Evolutionary conservation across 2,888 invertebrate species (phyloP).

Genomic region (Ferrisia virgata): DNA sequence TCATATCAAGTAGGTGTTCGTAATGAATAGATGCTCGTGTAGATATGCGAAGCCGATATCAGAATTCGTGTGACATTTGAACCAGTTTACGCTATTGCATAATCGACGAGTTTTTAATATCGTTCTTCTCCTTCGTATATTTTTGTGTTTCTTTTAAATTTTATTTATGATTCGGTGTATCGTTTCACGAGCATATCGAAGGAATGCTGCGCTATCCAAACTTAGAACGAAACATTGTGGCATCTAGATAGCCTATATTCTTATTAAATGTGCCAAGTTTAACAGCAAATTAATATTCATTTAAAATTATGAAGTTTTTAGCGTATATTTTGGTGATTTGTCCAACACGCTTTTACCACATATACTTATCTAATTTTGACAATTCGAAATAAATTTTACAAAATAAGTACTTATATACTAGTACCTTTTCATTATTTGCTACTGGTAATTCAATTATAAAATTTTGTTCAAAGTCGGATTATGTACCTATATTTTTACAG

Average conservation of each 20-base stretch:
- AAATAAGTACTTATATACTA: no score
- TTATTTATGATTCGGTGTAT: not conserved
- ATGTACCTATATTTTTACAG: no score
- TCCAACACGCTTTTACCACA: not conserved
- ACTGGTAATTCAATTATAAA: no score
- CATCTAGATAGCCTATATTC: not conserved
- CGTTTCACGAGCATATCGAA: not conserved
- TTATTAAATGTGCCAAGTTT: slow-evolving; percentile 7
- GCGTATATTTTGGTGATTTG: not conserved
- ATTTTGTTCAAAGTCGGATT: no score
- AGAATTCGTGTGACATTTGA: not conserved
- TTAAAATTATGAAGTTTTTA: not conserved
- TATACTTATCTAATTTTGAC: not conserved
- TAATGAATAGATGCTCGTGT: not conserved
- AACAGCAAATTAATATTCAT: slow-evolving; percentile 8
- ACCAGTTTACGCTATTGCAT: not conserved
- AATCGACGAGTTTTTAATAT: not conserved
- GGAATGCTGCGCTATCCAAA: not conserved
- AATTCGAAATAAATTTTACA: not conserved
- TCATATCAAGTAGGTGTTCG: not conserved
- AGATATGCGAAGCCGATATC: not conserved
- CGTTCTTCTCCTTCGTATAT: not conserved
- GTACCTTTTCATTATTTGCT: no score
- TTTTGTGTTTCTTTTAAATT: not conserved
- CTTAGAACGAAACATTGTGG: not conserved